Percentiles rank a stretch among this genome's conserved stretches.
Conservation (phyloP, 2,888 invertebrate species). For the Laspeyria flexula region DNA sequence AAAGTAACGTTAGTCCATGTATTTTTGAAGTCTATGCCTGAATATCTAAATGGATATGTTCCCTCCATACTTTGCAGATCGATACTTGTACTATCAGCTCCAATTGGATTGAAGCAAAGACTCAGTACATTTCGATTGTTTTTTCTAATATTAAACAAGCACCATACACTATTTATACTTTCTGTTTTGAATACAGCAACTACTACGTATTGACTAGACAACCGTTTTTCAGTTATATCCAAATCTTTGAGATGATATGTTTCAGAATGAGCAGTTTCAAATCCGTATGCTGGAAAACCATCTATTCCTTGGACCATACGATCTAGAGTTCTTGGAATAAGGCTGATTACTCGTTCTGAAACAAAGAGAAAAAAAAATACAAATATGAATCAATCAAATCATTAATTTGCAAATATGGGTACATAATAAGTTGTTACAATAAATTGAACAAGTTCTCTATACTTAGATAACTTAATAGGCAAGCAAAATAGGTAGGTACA, state of each 20-base stretch:
- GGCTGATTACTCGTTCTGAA: slow-evolving; percentile 4
- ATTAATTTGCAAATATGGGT: too few relatives aligned
- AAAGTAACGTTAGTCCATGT: slow-evolving; percentile 29
- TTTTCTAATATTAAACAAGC: slow-evolving; percentile 62
- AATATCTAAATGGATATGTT: slow-evolving; percentile 8
- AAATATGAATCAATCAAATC: too few relatives aligned
- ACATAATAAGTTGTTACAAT: too few relatives aligned
- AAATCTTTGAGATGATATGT: background rate
- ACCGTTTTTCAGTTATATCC: slow-evolving; percentile 5
- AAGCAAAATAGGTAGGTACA: too few relatives aligned
- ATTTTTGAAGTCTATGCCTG: slow-evolving; percentile 7
- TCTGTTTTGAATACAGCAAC: slow-evolving; percentile 55
- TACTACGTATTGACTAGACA: slow-evolving; percentile 59
- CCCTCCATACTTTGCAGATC: slow-evolving; percentile 14
- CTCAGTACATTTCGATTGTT: slow-evolving; percentile 38
- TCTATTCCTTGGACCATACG: background rate
- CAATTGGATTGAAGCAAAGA: slow-evolving; percentile 46
- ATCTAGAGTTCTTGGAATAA: background rate
- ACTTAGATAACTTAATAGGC: too few relatives aligned
- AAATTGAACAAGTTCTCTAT: too few relatives aligned
- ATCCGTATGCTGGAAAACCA: background rate
- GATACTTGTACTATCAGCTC: slow-evolving; percentile 28
- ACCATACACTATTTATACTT: slow-evolving; percentile 33
- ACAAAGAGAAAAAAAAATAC: background rate
- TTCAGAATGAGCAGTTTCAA: background rate